Evolutionary conservation across 2,797 vertebrate genomes (phyloP), one percentile per base, ranked within the genome.

Genomic region (Microctenopoma steveboyesi): DNA sequence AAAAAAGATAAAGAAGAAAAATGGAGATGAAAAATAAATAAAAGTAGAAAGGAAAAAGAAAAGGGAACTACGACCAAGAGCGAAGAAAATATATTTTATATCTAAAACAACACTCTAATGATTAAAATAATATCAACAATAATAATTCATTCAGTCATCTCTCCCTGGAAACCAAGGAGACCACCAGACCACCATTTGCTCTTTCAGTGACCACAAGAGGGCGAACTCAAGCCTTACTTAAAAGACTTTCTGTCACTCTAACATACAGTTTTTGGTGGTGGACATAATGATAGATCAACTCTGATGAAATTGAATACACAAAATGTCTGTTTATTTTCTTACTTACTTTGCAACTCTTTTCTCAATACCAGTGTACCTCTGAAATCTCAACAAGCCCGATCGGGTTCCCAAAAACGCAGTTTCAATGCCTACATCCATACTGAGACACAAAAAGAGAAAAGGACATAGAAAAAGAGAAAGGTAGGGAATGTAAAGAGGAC

Each of bases 391-490:
- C 52, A 99, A 94, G 9, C 97, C 98, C 1, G 97, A 96, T 4
- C 96, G 94, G 2, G 97, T 99, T 28, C 98, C 98, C 88, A 99
- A 86, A 85, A 99, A 99, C 0, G 95, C 97, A 1, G 95, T 85
- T 86, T 98, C 96, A 11, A 97, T 70, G 2, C 93, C 95, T 0
- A 89, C 91, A 1, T 96, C 93, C 0, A 93, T 78, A 1, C 95
- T 95, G 72, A 64, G 12, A 60, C 2, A 57, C 7, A 46, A 6
- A 13, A 33, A 33, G 11, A 35, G 9, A 43, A 13, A 40, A 7
- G 39, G 0, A 37, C 1, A 22, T 2, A 8, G 4, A 67, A 27
- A 30, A 0, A 42, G 1, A 54, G 2, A 3, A 1, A 42, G 27
- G 2, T 6, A 2, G 7, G 33, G 8, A 13, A 73, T 30, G 57